Conservation (phyloP, 2,888 invertebrate species). For the Salpingus planirostris region DNA sequence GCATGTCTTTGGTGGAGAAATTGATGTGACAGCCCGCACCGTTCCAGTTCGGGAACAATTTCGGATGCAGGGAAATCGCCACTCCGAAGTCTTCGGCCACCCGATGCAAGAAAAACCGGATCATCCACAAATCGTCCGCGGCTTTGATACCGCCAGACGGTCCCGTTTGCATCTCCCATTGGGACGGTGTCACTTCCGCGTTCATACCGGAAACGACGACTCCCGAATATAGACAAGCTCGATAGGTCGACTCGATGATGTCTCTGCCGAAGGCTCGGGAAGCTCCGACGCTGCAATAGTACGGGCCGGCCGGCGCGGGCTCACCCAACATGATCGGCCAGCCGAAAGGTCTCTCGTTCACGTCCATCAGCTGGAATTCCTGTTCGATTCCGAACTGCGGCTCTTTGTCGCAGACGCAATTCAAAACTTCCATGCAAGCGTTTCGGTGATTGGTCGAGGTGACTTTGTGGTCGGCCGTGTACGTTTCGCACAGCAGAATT, state of each 20-base stretch:
- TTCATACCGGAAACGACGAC: constrained; percentile 69
- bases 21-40: constrained; percentile 80
- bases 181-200: constrained; percentile 67
- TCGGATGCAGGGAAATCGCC: constrained; percentile 49
- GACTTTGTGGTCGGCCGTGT: constrained; percentile 53
- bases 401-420: constrained; percentile 52
- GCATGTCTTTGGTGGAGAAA: constrained; percentile 81
- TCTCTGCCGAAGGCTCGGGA: constrained; percentile 70
- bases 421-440: constrained; percentile 45
- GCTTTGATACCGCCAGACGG: constrained; percentile 53
- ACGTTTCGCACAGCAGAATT: constrained; percentile 70
- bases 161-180: constrained; percentile 59
- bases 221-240: constrained; percentile 72
- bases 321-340: constrained; percentile 58
- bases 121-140: constrained; percentile 54
- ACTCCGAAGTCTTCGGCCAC: constrained; percentile 55
- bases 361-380: constrained; percentile 50
- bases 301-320: constrained; percentile 65
- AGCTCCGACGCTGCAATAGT: constrained; percentile 79
- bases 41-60: constrained; percentile 44
- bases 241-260: constrained; percentile 70
- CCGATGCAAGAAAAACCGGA: constrained; percentile 48
- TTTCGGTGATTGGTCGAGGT: constrained; percentile 47
- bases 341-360: constrained; percentile 57
- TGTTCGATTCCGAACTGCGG: constrained; percentile 72